Evolutionary conservation across 2,888 invertebrate genomes (phyloP), one percentile per base, ranked within the genome.

Genomic region (Punctoribates punctum): DNA sequence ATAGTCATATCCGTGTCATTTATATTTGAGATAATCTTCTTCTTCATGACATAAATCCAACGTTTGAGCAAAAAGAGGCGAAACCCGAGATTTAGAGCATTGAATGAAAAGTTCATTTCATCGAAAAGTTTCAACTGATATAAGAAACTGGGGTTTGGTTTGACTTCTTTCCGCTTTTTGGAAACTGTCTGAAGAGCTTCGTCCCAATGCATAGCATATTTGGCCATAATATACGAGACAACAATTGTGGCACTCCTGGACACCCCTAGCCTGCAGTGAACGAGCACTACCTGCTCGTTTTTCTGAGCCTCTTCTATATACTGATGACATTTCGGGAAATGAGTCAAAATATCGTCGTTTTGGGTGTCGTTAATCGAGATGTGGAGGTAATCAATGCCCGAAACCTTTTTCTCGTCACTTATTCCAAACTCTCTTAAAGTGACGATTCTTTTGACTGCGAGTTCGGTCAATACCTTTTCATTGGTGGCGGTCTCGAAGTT

Each of bases 161-260:
- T 23, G 11, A 27, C 60, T 60, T 27, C 20, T 60, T 4, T 17
- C 13, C 60, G 6, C 15, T 27, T 27, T 23, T 23, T 27, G 2
- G 1, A 1, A 1, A 60, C 60, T 15, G 1, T 9, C 3, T 27
- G 4, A 3, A 60, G 27, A 1, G 60, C 60, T 27, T 60, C 60
- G 2, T 60, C 27, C 25, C 15, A 25, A 27, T 23, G 25, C 1
- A 60, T 23, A 1, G 5, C 15, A 15, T 60, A 9, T 60, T 15
- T 25, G 27, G 25, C 6, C 60, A 60, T 60, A 27, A 60, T 23
- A 60, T 60, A 60, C 20, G 25, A 23, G 27, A 60, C 15, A 27
- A 60, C 60, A 27, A 60, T 60, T 60, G 60, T 60, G 17, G 27
- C 60, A 15, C 60, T 60, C 15, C 60, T 4, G 15, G 60, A 60